Base-by-base conservation (phyloP, 2,888 invertebrate species). In the Nyleta sp. region DNA sequence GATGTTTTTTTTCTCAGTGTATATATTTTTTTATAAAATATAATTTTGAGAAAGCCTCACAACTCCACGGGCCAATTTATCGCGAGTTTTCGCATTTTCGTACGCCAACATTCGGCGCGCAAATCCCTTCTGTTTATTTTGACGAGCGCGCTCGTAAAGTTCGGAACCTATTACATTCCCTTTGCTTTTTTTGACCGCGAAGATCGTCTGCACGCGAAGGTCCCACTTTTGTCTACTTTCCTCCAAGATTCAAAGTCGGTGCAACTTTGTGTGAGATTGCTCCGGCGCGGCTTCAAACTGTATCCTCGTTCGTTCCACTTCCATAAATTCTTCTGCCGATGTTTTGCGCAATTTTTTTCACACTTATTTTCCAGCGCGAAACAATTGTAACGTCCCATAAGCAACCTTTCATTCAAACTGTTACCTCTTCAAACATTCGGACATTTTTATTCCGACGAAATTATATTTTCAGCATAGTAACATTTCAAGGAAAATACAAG, bases 171-270 rank as follows among this genome's bases (percentile, higher is more conserved):
- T 71, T 77, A 67, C 53, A 33, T 35, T 42, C 18, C 44, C 46
- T 59, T 57, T 46, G 48, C 28, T 28, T 48, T 64, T 55, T 57
- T 73, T 13, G 38, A 59, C 59, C 46, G 53, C 60, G n/a, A 40
- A n/a, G 71, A 48, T 62, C 67, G 62, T 78, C 57, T 73, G 78
- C 78, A 73, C 72, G 78, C 72, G 48, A 78, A 68, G 57, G 60
- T 59, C 24, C 72, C 55, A 72, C 52, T 77, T 77, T 77, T 44
- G 31, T 65, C 72, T 72, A 77, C 59, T 67, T 59, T 70, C 42
- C 53, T 33, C 5, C 33, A 60, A 53, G 35, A 75, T 44, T 53
- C 53, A 44, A 35, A 38, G 35, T 44, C 50, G 35, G 64, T n/a
- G 44, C 57, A 60, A 48, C 59, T 38, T 68, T 40, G 68, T 70